Evolutionary conservation across 2,797 vertebrate genomes (phyloP).

Genomic region (Scyliorhinus canicula): DNA sequence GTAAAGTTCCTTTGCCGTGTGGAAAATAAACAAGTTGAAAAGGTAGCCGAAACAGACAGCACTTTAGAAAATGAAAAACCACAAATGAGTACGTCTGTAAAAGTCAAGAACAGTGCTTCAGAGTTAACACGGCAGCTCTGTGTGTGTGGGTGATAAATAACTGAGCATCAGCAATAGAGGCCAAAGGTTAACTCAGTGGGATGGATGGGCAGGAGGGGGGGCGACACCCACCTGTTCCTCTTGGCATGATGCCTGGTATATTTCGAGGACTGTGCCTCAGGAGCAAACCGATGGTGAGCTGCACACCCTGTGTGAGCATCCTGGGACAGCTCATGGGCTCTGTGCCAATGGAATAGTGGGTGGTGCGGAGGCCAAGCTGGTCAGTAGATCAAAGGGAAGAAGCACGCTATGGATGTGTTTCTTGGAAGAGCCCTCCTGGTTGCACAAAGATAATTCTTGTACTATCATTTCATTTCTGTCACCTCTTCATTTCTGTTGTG

Average conservation of each 20-base stretch:
- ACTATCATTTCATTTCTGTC: not conserved
- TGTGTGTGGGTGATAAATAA: not conserved
- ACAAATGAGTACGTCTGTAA: constrained; percentile 18
- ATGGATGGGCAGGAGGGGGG: not conserved
- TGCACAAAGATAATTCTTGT: not conserved
- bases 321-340: not conserved
- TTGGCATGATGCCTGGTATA: not conserved
- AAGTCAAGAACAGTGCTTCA: not conserved
- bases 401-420: not conserved
- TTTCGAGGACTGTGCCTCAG: not conserved
- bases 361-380: not conserved
- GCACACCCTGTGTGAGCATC: not conserved
- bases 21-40: constrained; percentile 34
- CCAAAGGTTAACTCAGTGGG: not conserved
- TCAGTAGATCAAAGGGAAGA: not conserved
- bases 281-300: not conserved
- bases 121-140: not conserved
- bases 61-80: constrained; percentile 30
- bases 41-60: constrained; percentile 24
- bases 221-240: not conserved
- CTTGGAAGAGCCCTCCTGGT: not conserved
- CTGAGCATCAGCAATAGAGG: not conserved
- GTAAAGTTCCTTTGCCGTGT: not conserved
- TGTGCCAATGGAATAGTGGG: not conserved
- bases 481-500: not conserved